These are phyloP conservation scores for Anoncus sp. DNA, from an alignment of 2,888 invertebrate genomes.

Conservation along the genomic window DNA sequence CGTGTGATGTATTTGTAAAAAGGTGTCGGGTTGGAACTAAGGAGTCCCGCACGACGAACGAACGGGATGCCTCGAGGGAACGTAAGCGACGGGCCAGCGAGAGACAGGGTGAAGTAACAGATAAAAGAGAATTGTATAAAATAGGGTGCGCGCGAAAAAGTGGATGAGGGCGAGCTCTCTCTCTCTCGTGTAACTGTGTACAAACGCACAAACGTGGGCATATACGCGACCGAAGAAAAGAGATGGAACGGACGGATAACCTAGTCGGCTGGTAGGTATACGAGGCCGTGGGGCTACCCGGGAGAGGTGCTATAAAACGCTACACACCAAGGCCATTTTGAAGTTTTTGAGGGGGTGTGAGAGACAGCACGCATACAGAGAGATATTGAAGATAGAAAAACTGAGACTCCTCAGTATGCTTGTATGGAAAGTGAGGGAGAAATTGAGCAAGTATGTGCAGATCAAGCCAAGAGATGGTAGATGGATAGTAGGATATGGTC, in stretches of 20 bases:
- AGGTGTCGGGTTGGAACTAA: conserved; percentile 83
- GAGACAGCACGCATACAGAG: conserved; percentile 27
- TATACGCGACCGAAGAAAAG: conserved; percentile 29
- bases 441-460: conserved; percentile 39
- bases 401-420: conserved; percentile 32
- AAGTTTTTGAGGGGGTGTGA: conserved; percentile 40
- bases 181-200: conserved; percentile 38
- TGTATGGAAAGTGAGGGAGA: conserved; percentile 44
- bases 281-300: conserved; percentile 76
- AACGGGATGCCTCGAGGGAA: conserved; percentile 80
- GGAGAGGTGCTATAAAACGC: conserved; percentile 75
- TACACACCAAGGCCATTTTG: conserved; percentile 74
- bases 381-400: conserved; percentile 35
- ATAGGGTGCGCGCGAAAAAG: conserved; percentile 76
- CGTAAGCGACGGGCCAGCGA: conserved; percentile 72
- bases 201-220: conserved; percentile 36
- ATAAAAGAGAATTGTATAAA: conserved; percentile 83
- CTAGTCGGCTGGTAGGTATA: conserved; percentile 25
- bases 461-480: conserved; percentile 39
- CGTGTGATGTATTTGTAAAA: conserved; percentile 83
- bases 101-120: conserved; percentile 74
- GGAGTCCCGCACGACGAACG: conserved; percentile 75
- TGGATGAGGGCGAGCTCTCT: conserved; percentile 63
- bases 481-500: conserved; percentile 45
- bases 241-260: conserved; percentile 47